Evolutionary conservation across 2,888 invertebrate species (phyloP).

Genomic region (Diaphora mendica): DNA sequence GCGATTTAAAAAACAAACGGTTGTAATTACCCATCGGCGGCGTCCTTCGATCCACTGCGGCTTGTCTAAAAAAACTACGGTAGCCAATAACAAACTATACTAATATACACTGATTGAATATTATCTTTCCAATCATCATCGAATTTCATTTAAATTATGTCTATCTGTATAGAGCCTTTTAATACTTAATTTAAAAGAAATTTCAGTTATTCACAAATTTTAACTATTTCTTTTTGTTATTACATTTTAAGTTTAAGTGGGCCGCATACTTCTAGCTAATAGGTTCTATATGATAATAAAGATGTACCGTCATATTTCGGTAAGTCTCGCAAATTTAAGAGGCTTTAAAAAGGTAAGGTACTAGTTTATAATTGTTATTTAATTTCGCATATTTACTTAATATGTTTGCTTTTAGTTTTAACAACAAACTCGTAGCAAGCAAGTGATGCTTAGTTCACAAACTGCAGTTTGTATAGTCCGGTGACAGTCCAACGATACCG

Average conservation of each 20-base stretch:
- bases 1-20: conserved; percentile 83
- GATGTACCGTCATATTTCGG: background rate
- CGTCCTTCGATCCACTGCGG: conserved; percentile 53
- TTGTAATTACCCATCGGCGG: conserved; percentile 75
- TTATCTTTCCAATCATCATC: conserved; percentile 57
- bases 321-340: background rate
- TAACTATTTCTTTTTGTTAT: background rate
- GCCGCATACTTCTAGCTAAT: background rate
- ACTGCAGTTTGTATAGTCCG: conserved; percentile 1
- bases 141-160: conserved; percentile 38
- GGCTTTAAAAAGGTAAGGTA: background rate
- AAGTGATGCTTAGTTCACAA: background rate
- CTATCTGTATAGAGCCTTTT: background rate
- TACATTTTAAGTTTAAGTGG: background rate
- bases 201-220: background rate
- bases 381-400: background rate
- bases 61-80: conserved; percentile 69
- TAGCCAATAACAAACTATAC: conserved; percentile 73
- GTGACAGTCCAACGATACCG: conserved; percentile 2
- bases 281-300: background rate
- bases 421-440: background rate
- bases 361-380: background rate
- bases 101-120: conserved; percentile 74
- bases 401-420: background rate
- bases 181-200: background rate